Evolutionary conservation across 2,888 invertebrate genomes (phyloP), one percentile per base, ranked within the genome.

Genomic region (Nemotelus nigrinus): DNA sequence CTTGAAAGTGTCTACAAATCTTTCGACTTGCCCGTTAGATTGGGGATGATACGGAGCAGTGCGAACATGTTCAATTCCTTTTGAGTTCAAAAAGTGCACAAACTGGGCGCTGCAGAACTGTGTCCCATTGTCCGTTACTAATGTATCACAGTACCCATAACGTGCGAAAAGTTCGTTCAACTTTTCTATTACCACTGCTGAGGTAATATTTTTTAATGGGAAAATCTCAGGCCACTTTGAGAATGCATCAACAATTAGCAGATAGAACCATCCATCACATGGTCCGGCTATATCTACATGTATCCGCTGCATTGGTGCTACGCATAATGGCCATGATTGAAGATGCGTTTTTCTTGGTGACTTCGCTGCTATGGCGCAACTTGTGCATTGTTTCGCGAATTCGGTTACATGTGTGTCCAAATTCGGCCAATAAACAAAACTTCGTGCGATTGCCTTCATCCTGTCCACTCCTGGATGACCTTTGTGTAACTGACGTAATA

Each of bases 201-300:
- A 39, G 39, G 63, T 63, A 8, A 41, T 41, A 8, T 39, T 63
- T 8, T n/a, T 39, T 63, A 8, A 5, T 39, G 43, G 8, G 41
- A 41, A 43, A 41, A 63, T 43, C 2, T 63, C 63, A 8, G 63
- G 63, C 63, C 63, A 63, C 41, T 63, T 63, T n/a, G 63, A 63
- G 63, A 63, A 63, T 39, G 63, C n/a, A 4, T 41, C 43, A 8
- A 63, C 63, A 53, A 10, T 53, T 25, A 25, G 25, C 25, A 25
- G 25, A 25, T 25, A 25, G 25, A 25, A 25, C 25, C 25, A 25
- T 25, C 25, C 25, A 25, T 25, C 25, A 25, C 25, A 25, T 25
- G 25, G 25, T 25, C 25, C 25, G 25, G 25, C 25, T 25, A 25
- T 25, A 1, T 25, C 25, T 1, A 25, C 25, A 25, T 25, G 25